Conservation (phyloP, 2,797 vertebrate species). For the Poecilia picta region DNA sequence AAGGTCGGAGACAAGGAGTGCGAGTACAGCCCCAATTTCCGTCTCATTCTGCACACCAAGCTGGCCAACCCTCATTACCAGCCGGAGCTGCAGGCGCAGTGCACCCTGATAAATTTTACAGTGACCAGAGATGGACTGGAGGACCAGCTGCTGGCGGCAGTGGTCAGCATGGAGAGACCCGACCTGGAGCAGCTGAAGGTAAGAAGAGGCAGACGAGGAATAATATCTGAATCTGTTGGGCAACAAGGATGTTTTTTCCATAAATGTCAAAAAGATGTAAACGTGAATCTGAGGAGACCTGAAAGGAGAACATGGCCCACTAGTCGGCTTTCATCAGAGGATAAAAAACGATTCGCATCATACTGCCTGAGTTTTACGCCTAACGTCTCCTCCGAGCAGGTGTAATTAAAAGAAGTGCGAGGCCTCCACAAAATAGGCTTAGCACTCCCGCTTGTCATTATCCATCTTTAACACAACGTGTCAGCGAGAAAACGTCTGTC, state of each 20-base stretch:
- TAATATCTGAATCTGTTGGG: neutral
- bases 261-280: neutral
- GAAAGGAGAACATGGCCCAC: slow-evolving; percentile 32
- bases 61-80: slow-evolving; percentile 95
- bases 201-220: slow-evolving; percentile 18
- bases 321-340: slow-evolving; percentile 39
- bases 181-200: slow-evolving; percentile 96
- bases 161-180: slow-evolving; percentile 92
- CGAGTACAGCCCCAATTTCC: slow-evolving; percentile 89
- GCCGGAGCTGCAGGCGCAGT: slow-evolving; percentile 96
- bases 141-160: slow-evolving; percentile 92
- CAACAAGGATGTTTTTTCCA: neutral
- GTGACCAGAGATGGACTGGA: slow-evolving; percentile 92
- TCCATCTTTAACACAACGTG: slow-evolving; percentile 29
- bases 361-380: slow-evolving; percentile 24
- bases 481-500: slow-evolving; percentile 34
- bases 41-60: slow-evolving; percentile 95
- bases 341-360: slow-evolving; percentile 34
- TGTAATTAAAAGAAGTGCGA: slow-evolving; percentile 58
- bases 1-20: slow-evolving; percentile 96
- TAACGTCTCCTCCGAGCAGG: slow-evolving; percentile 30
- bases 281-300: slow-evolving; percentile 29
- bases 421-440: slow-evolving; percentile 14
- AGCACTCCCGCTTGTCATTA: slow-evolving; percentile 47
- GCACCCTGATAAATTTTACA: slow-evolving; percentile 95